A percentile compares a stretch with the other conserved stretches of the same genome.
Conservation (phyloP, 1,140 invertebrate genomes). For the Ostrea denselamellosa region DNA sequence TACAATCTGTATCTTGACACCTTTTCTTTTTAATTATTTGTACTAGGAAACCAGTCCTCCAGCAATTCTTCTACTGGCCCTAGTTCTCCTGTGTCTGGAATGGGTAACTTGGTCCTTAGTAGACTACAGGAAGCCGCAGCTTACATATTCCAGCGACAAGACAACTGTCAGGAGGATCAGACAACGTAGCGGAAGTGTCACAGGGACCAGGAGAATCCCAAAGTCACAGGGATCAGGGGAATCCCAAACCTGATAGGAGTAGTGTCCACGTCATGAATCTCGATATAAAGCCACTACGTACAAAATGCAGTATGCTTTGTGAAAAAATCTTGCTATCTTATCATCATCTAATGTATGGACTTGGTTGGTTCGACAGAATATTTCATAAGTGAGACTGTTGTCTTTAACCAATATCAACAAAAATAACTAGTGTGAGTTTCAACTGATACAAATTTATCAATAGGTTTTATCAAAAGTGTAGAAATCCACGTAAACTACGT, state of each 20-base stretch:
- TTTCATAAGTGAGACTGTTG: no score
- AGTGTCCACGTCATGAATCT: neutral
- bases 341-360: no score
- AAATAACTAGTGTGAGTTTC: no score
- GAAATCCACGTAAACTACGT: no score
- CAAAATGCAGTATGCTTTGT: no score
- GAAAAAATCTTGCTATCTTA: no score
- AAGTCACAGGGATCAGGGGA: neutral
- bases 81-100: slow-evolving; percentile 23
- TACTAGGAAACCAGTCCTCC: slow-evolving; percentile 3
- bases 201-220: neutral
- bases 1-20: no score
- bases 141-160: slow-evolving; percentile 9
- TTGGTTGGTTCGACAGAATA: no score
- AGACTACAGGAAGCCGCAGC: neutral
- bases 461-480: no score
- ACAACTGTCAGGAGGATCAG: neutral
- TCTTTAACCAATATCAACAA: no score
- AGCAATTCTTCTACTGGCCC: slow-evolving; percentile 18
- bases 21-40: neutral
- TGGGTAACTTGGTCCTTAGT: slow-evolving; percentile 12
- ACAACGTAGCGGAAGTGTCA: neutral
- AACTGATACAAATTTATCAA: no score
- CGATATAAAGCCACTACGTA: neutral
- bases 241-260: neutral